Evolutionary conservation across 2,113 vertebrate species (phyloP).

Genomic region (Oenanthe oenanthe): DNA sequence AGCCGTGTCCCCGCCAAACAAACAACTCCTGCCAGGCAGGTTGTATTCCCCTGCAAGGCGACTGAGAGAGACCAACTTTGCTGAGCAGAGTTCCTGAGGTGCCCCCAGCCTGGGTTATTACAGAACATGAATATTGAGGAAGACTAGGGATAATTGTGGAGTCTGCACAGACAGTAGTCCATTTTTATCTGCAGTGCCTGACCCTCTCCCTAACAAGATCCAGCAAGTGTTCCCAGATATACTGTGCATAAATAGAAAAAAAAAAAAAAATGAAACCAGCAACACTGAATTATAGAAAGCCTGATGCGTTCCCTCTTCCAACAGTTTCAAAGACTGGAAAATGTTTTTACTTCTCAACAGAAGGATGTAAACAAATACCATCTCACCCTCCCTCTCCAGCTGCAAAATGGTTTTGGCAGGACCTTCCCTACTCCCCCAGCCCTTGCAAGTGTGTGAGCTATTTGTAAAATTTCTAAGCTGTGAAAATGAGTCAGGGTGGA

Average conservation of each 20-base stretch:
- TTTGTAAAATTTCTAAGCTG: conserved; percentile 61
- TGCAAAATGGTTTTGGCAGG: conserved; percentile 63
- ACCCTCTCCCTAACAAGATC: background rate
- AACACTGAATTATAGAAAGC: conserved; percentile 11
- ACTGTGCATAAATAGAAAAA: background rate
- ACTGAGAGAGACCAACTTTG: conserved; percentile 46
- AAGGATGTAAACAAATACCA: conserved; percentile 60
- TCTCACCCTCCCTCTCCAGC: conserved; percentile 48
- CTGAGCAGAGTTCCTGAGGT: background rate
- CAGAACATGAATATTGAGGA: background rate
- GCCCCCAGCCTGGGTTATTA: background rate
- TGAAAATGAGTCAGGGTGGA: conserved; percentile 44
- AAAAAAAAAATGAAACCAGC: background rate
- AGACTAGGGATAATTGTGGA: background rate
- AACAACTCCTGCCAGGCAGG: background rate
- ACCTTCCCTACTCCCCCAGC: conserved; percentile 50
- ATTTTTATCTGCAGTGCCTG: conserved; percentile 12
- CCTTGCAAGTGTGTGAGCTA: conserved; percentile 50
- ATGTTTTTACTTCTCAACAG: conserved; percentile 44
- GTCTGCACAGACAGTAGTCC: background rate
- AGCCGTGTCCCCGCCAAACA: background rate
- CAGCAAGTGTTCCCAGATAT: background rate
- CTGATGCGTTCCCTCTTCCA: background rate
- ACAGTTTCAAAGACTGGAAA: conserved; percentile 35
- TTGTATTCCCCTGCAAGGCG: background rate